Evolutionary conservation across 92 coral and sea anemone genomes (phyloP), one percentile per base, ranked within the genome.

Genomic region (Metridium senile): DNA sequence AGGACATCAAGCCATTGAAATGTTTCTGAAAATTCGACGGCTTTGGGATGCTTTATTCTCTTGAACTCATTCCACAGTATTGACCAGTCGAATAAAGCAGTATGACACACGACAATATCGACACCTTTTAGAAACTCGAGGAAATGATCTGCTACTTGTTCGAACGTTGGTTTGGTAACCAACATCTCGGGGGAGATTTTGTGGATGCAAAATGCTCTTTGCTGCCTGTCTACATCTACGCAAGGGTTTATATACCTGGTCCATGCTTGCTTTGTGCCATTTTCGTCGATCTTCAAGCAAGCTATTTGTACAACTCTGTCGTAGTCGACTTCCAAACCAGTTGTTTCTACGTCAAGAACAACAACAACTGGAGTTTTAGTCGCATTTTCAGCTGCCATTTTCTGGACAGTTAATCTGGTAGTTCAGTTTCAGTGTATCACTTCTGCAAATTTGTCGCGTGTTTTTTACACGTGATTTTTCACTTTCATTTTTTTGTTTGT

Each of bases 291-390:
- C 35, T 78, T 84, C 33, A 84, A 35, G 56, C 82, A 58, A n/a
- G 84, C 88, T 18, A 84, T 78, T 46, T 84, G 88, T 0, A 84
- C 66, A 18, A 84, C 74, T 69, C 76, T 67, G 49, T 78, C 88
- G 22, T 46, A n/a, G n/a, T n/a, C 59, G 9, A 47, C 52, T 71
- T 64, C 62, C 26, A 78, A 59, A 0, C 88, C 84, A 9, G 84
- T 84, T 1, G 88, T 84, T 43, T 84, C 88, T 0, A 84, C 62
- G 56, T 84, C 84, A 17, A 83, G 54, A 21, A 83, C 51, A 11
- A 71, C 78, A 13, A 76, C 69, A 13, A 72, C 78, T 27, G 65
- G 64, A 61, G 16, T 26, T 9, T 74, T 13, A 33, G 33, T 45
- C 19, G 45, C 62, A 2, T 35, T n/a, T 27, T 56, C 31, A 8